Evolutionary conservation across 2,797 vertebrate species (phyloP).

Genomic region (Coilia nasus): DNA sequence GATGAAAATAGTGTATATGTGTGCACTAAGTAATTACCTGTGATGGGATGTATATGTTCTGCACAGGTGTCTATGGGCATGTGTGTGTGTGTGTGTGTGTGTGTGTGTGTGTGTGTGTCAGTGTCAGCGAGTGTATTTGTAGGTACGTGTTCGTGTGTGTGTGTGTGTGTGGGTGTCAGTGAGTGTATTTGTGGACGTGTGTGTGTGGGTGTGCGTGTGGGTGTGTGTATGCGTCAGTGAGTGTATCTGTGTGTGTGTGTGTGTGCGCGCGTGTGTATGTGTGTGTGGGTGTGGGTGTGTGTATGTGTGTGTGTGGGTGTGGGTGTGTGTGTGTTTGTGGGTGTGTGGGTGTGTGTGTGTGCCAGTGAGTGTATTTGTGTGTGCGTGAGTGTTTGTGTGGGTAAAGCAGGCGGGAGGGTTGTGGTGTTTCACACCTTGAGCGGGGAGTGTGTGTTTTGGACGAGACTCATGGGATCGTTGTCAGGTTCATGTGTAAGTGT

Average conservation of each 20-base stretch:
- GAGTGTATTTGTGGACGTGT: no score
- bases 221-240: no score
- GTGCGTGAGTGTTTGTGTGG: conserved; percentile 38
- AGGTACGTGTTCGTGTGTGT: no score
- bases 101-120: no score
- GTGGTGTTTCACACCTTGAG: conserved; percentile 44
- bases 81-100: no score
- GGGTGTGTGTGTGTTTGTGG: neutral
- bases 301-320: neutral
- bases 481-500: conserved; percentile 49
- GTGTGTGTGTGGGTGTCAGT: no score
- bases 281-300: neutral
- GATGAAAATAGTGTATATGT: neutral
- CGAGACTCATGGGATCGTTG: conserved; percentile 49
- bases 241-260: no score
- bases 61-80: neutral
- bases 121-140: no score
- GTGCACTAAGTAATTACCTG: neutral
- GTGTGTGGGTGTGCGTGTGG: no score
- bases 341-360: neutral
- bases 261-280: neutral
- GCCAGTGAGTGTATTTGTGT: neutral
- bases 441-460: conserved; percentile 40
- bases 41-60: neutral
- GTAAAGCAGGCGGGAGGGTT: conserved; percentile 3